A percentile compares a stretch with the other conserved stretches of the same genome.
These are phyloP conservation scores for Typhlomys cinereus DNA, from an alignment of 2,113 vertebrate species.

Conservation along the genomic window DNA sequence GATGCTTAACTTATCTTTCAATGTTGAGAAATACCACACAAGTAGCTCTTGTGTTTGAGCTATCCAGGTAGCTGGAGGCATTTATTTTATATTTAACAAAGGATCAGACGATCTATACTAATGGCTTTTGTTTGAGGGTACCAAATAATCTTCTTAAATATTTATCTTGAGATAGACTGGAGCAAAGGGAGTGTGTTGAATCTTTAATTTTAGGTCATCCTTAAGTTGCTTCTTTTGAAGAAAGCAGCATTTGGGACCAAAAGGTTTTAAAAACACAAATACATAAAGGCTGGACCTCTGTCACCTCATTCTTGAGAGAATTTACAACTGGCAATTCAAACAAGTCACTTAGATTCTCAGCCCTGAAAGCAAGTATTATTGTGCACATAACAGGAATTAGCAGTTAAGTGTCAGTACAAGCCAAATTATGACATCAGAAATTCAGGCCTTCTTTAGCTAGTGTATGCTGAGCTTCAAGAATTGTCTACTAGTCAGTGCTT, in stretches of 20 bases:
- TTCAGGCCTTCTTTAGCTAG: neutral
- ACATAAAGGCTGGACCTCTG: slow-evolving; percentile 22
- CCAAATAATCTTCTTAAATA: slow-evolving; percentile 37
- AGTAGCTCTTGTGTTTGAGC: slow-evolving; percentile 51
- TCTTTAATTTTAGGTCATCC: slow-evolving; percentile 49
- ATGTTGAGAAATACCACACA: slow-evolving; percentile 29
- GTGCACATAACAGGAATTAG: slow-evolving; percentile 30
- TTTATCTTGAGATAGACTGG: neutral
- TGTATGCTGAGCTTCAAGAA: neutral
- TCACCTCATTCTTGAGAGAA: slow-evolving; percentile 1
- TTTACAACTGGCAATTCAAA: slow-evolving; percentile 18
- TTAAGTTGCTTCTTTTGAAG: slow-evolving; percentile 37
- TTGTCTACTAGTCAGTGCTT: slow-evolving; percentile 18
- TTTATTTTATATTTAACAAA: slow-evolving; percentile 63
- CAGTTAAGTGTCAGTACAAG: slow-evolving; percentile 47
- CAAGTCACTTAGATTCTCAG: slow-evolving; percentile 18
- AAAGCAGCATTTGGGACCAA: slow-evolving; percentile 27
- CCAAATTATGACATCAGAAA: neutral
- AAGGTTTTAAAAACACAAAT: slow-evolving; percentile 45
- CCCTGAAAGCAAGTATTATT: slow-evolving; percentile 20
- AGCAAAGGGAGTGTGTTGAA: neutral
- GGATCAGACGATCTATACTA: slow-evolving; percentile 40
- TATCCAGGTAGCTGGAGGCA: slow-evolving; percentile 14
- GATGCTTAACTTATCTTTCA: slow-evolving; percentile 51
- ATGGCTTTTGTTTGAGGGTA: slow-evolving; percentile 52